Evolutionary conservation across 2,797 vertebrate species (phyloP), one percentile per base, ranked within the genome.

Genomic region (Nasua narica): DNA sequence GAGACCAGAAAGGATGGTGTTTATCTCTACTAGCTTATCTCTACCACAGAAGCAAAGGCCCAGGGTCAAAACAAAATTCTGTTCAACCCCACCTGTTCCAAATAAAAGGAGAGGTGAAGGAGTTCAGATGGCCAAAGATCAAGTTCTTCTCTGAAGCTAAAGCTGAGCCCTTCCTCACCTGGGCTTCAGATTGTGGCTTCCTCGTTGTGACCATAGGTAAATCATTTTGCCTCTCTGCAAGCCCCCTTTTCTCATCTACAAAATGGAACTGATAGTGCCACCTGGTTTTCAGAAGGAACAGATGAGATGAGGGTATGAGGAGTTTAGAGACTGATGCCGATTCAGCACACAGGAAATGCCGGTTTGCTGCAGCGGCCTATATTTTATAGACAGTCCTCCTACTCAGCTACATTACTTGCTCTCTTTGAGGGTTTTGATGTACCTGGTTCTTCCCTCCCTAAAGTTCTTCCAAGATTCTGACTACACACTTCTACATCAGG

Each of bases 211-310:
- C 23, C 10, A 12, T 58, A 85, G 83, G 67, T 77, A 92, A 87
- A 94, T 84, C 37, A 79, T 76, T 67, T 78, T 40, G 70, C 21
- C 12, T 93, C 74, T 87, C 96, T 69, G 81, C 65, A 46, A 69
- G 48, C 52, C 52, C 52, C 35, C 85, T 76, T 84, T 95, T n/a
- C 19, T 95, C 85, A 69, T 87, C 79, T 87, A 93, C 46, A 72
- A 94, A 97, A 77, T 92, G 77, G 65, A 92, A 85, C 79, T 50
- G 52, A 65, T 78, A 87, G 70, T 81, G 32, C 62, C 94, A 96
- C 65, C 91, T 81, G 37, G 56, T 40, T 96, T 91, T 69, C n/a
- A 27, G 27, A 10, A 76, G 54, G 16, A 50, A 69, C 77, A 87
- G 74, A 46, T 60, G 58, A 92, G 83, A 43, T 13, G 27, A 43